Conservation (phyloP, 2,113 vertebrate species). For the Calyptommatus sinebrachiatus region DNA sequence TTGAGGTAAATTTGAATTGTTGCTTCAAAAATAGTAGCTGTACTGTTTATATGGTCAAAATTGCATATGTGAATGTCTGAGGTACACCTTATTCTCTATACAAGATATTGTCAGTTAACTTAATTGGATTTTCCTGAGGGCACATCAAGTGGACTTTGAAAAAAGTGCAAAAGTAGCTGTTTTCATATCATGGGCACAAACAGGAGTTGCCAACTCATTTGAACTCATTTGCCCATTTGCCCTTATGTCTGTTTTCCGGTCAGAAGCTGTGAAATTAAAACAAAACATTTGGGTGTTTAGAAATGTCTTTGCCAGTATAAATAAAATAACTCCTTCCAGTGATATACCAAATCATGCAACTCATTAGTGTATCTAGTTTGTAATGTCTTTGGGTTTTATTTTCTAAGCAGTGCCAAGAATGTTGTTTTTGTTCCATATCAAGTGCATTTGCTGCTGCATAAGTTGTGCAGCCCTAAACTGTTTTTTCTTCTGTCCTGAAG, state of each 20-base stretch:
- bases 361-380: slow-evolving; percentile 20
- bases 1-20: background rate
- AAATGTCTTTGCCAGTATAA: slow-evolving; percentile 18
- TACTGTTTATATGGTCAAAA: slow-evolving; percentile 29
- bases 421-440: slow-evolving; percentile 10
- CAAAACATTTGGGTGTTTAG: slow-evolving; percentile 33
- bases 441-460: slow-evolving; percentile 36
- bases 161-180: slow-evolving; percentile 10
- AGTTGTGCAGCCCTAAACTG: background rate
- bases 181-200: slow-evolving; percentile 32
- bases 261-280: slow-evolving; percentile 3
- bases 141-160: slow-evolving; percentile 14
- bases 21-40: background rate
- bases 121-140: slow-evolving; percentile 23
- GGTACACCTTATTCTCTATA: slow-evolving; percentile 4
- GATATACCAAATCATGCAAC: background rate
- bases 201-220: background rate
- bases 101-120: slow-evolving; percentile 38
- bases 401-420: slow-evolving; percentile 24
- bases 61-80: slow-evolving; percentile 31
- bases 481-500: background rate
- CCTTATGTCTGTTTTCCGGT: slow-evolving; percentile 20
- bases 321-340: slow-evolving; percentile 16
- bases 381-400: slow-evolving; percentile 36
- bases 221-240: slow-evolving; percentile 31